Conservation (phyloP, 2,888 invertebrate species). For the Rotaria magnacalcarata region DNA sequence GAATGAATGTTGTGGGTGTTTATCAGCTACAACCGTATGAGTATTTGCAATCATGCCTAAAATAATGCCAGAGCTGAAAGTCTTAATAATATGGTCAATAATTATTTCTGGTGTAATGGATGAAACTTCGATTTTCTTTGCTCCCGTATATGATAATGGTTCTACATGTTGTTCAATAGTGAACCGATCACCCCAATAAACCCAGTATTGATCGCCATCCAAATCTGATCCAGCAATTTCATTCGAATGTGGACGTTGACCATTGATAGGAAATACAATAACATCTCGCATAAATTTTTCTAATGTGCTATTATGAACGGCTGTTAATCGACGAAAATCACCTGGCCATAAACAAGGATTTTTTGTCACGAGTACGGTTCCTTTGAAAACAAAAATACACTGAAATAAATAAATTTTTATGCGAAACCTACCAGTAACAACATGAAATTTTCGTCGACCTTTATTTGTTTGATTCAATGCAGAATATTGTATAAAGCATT, state of each 20-base stretch:
- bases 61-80: conserved; percentile 5
- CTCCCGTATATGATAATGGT: conserved; percentile 26
- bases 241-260: not conserved
- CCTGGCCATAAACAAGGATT: conserved; percentile 4
- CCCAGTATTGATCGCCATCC: conserved; percentile 27
- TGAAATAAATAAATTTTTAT: too few relatives aligned
- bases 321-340: not conserved
- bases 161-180: not conserved
- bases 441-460: not conserved
- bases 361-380: not conserved
- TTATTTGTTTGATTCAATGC: not conserved
- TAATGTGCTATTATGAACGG: not conserved
- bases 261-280: conserved; percentile 3
- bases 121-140: conserved; percentile 10
- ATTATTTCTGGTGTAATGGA: conserved; percentile 1
- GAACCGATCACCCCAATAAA: conserved; percentile 27
- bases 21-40: conserved; percentile 32
- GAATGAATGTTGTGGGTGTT: not conserved
- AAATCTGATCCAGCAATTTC: conserved; percentile 27
- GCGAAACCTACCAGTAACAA: not conserved
- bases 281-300: not conserved
- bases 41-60: conserved; percentile 37
- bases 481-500: not conserved
- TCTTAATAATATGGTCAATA: conserved; percentile 25
- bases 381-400: not conserved